Evolutionary conservation across 2,113 vertebrate species (phyloP), one percentile per base, ranked within the genome.

Genomic region (Balaenoptera acutorostrata): DNA sequence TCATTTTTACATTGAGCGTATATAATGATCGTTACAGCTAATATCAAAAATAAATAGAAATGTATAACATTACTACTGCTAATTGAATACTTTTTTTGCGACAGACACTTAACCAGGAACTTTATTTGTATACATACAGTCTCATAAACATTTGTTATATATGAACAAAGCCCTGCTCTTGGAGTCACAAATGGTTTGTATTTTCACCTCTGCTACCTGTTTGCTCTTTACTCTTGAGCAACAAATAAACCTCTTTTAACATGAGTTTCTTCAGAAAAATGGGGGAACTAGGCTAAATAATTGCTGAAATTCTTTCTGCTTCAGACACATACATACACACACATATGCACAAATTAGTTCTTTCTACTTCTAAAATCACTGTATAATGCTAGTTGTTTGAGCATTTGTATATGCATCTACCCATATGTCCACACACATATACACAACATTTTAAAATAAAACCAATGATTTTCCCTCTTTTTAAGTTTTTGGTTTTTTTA

Each of bases 41-140:
- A 57, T 72, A 66, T 49, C 14, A 91, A 86, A 55, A 95, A 63
- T 75, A 88, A 55, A 59, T n/a, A 72, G 36, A 95, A 88, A 39
- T 85, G 29, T 61, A 49, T 93, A 94, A 11, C 31, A 81, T 86
- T 25, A 25, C 15, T 75, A 46, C 18, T 59, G 18, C 27, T 93
- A 82, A 52, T 39, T 46, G 77, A 68, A n/a, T 77, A 61, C 57
- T 55, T 77, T 39, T 14, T 4, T 6, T 17, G 8, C 36, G 31
- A 13, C 18, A 6, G 31, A 13, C 18, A 6, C 27, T 61, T 59
- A 46, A 57, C 57, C 41, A 72, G 18, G 71, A 33, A 44, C 29
- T 49, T 63, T 69, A 25, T 57, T 17, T 64, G 13, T 33, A 2
- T 4, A 63, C 8, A 9, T 3, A 13, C 6, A 15, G 6, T 20